Base-by-base conservation (phyloP, 1,140 invertebrate genomes). In the Bombus sylvicola region DNA sequence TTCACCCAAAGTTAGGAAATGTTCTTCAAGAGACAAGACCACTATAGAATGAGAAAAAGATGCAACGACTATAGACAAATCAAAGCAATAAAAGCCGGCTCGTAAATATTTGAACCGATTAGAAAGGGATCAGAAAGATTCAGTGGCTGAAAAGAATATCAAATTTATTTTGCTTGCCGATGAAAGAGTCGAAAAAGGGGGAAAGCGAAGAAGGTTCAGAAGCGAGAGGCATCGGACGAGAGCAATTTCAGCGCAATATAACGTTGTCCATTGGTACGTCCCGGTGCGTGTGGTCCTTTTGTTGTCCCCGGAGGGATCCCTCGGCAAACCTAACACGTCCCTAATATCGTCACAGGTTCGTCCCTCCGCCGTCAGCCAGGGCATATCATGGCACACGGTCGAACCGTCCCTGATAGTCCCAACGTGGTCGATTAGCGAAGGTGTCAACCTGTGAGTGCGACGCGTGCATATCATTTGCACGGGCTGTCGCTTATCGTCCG, bases 271-370 rank as follows among this genome's bases (percentile, higher is more conserved):
- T 89, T 89, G 89, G 88, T 91, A 91, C 92, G 93, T 92, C 89
- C 91, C 89, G 91, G 88, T 92, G 91, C 92, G 91, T 92, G 92
- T 89, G 92, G 93, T 93, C 94, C 93, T 94, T 95, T 94, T 94
- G 94, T 94, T 92, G 92, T 91, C 90, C 89, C 92, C 83, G 66
- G 88, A 90, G 92, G 89, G 89, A 92, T 88, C 90, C 91, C 92
- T 91, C 90, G 91, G 94, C 92, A 94, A 94, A 92, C 92, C 92
- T 93, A 93, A 95, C 94, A 95, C 91, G 93, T 92, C 89, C 93
- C 93, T 94, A 95, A 95, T 95, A 94, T 93, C 92, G 91, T 92
- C 93, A 88, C 91, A 92, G 93, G 87, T 92, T 87, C 87, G 86
- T 90, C 88, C 91, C 87, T 78, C 89, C 87, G 79, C 81, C 88